Evolutionary conservation across 2,888 invertebrate species (phyloP).

Genomic region (Drosophila picticornis): DNA sequence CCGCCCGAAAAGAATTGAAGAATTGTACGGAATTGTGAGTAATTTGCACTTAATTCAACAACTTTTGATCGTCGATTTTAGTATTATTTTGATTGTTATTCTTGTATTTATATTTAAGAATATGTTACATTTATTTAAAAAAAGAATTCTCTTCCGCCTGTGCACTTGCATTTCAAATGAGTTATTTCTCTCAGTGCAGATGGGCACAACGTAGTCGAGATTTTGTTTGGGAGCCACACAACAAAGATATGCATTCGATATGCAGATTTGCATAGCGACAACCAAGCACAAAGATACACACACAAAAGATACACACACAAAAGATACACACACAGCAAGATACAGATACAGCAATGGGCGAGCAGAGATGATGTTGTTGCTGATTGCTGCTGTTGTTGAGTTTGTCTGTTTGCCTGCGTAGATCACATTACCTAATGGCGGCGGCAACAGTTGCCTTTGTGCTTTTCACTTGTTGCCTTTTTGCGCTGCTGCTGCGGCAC

Average conservation of each 20-base stretch:
- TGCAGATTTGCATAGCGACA: constrained; percentile 65
- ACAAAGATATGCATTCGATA: constrained; percentile 72
- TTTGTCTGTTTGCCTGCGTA: constrained; percentile 35
- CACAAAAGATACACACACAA: constrained; percentile 19
- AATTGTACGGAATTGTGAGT: too few species aligned
- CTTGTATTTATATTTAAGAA: not conserved
- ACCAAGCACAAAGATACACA: constrained; percentile 18
- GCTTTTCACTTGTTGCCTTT: constrained; percentile 59
- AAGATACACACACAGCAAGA: constrained; percentile 16
- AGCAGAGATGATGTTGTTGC: constrained; percentile 37
- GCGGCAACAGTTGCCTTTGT: constrained; percentile 60
- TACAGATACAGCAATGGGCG: constrained; percentile 17
- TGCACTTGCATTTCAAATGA: not conserved
- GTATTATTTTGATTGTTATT: not conserved
- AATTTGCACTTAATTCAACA: not conserved
- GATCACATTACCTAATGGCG: constrained; percentile 76
- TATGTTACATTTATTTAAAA: not conserved
- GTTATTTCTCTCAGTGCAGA: constrained; percentile 10
- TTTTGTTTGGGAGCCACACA: constrained; percentile 40
- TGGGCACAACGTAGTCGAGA: constrained; percentile 10
- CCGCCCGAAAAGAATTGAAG: not conserved
- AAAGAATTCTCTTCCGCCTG: not conserved
- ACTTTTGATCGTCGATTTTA: not conserved
- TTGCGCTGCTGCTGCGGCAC: constrained; percentile 33
- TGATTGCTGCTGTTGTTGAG: constrained; percentile 15